phyloP scores from a whole-genome alignment of 2,888 invertebrate genomes.

The Nomada goodeniana region DNA sequence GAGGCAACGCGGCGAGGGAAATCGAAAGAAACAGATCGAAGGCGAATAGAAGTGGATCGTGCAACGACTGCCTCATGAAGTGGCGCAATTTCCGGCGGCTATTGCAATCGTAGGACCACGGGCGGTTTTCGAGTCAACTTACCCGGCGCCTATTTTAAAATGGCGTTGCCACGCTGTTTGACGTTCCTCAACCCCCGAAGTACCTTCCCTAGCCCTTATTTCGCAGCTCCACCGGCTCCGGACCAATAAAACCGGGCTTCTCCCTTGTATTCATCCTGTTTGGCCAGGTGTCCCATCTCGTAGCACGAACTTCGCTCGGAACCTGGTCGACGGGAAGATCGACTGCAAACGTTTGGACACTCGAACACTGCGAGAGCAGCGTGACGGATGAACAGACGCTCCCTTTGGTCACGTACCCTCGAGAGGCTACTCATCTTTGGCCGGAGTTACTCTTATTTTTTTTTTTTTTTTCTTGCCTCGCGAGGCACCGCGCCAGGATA shows the following conservation, averaged over 20 bases:
- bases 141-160: conserved; percentile 62
- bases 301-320: conserved; percentile 16
- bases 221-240: not conserved
- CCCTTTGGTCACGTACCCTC: conserved; percentile 52
- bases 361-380: conserved; percentile 5
- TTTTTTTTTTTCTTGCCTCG: conserved; percentile 35
- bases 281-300: conserved; percentile 15
- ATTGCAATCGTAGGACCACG: conserved; percentile 37
- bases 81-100: conserved; percentile 71
- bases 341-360: conserved; percentile 13
- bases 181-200: not conserved
- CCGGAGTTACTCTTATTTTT: not conserved
- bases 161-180: conserved; percentile 1
- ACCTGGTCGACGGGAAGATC: conserved; percentile 29
- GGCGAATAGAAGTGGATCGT: conserved; percentile 50
- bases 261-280: not conserved
- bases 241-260: not conserved
- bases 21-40: conserved; percentile 62
- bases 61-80: conserved; percentile 67
- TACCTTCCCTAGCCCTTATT: not conserved
- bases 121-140: conserved; percentile 33
- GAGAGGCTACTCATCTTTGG: conserved; percentile 51
- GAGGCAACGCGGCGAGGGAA: conserved; percentile 39
- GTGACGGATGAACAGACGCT: conserved; percentile 45
- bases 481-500: conserved; percentile 7